Base-by-base conservation (phyloP, 2,888 invertebrate genomes). In the Drosophila crucigera region DNA sequence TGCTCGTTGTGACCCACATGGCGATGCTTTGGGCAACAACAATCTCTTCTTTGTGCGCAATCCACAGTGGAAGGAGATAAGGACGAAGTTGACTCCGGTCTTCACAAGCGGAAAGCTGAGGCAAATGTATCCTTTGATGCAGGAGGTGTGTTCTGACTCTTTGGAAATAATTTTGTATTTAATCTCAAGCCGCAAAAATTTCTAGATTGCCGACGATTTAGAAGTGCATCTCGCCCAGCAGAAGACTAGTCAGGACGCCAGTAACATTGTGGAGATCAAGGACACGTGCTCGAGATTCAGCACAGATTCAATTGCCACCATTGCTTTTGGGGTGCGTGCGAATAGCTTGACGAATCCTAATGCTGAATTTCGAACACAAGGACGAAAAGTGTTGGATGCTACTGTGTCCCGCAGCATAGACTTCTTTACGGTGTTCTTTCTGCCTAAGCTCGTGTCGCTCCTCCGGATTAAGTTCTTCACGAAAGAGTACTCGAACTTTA, bases 1-100 rank as follows among this genome's bases (percentile, higher is more conserved):
- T 71, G 80, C 78, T 0, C 66, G 81, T 4, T 82, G 79, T 3
- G 92, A 94, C 66, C 89, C 91, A 0, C 90, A 92, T 35, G 54
- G 76, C 0, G 94, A 94, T 80, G 70, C 84, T 0, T 59, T 94
- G 11, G 94, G 93, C 9, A 90, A 83, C 0, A 84, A 92, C 14
- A 94, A 93, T 84, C 72, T 94, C 2, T 94, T 94, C 74, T 87
- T 94, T 58, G 80, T 94, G 0, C 93, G 92, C 25, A 93, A 93
- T 89, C 92, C 93, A 0, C 70, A 90, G 0, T 94, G 94, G 94
- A 94, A 92, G 68, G 76, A 90, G 16, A 76, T 94, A 0, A 90
- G 94, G 33, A 56, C 86, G 1, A 94, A 94, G 70, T 64, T 94
- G 5, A 92, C 94, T 0, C 94, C 94, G 0, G 91, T 94, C 2